A percentile compares a stretch with the other conserved stretches of the same genome.
Evolutionary conservation across 2,113 vertebrate species (phyloP).

Genomic region (Oostethus manadensis): DNA sequence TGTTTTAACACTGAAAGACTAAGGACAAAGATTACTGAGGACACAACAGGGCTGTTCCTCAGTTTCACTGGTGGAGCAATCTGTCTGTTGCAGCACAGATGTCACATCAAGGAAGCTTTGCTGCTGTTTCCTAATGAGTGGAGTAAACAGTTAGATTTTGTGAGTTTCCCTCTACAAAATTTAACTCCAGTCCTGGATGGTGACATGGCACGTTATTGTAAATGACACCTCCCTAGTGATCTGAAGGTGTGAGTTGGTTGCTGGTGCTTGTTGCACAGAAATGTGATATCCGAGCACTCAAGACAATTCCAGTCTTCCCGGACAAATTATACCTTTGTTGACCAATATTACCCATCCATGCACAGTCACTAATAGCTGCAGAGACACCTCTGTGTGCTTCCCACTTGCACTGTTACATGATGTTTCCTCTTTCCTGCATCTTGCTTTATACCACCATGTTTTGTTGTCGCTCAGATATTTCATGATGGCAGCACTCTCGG

Average conservation of each 20-base stretch:
- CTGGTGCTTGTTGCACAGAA: neutral
- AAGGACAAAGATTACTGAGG: too few relatives aligned
- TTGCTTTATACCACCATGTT: constrained; percentile 10
- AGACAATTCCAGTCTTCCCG: neutral
- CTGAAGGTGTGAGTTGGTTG: too few relatives aligned
- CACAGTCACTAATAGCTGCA: neutral
- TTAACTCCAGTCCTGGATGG: too few relatives aligned
- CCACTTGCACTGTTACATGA: constrained; percentile 24
- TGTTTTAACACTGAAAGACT: neutral
- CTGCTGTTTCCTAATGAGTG: too few relatives aligned
- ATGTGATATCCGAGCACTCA: neutral
- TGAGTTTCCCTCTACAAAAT: too few relatives aligned
- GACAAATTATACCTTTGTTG: neutral
- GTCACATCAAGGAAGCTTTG: neutral
- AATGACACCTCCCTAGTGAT: too few relatives aligned
- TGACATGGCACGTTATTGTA: too few relatives aligned
- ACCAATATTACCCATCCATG: too few relatives aligned
- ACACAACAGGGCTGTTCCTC: too few relatives aligned
- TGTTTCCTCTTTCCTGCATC: neutral
- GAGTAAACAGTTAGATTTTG: too few relatives aligned
- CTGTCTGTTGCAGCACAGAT: neutral
- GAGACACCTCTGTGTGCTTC: constrained; percentile 3
- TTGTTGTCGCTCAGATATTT: constrained; percentile 12
- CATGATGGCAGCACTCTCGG: constrained; percentile 33
- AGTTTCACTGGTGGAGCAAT: too few relatives aligned